Percentiles rank a stretch among this genome's conserved stretches.
phyloP scores from a whole-genome alignment of 2,888 invertebrate species.

The Saturnia japonica region DNA sequence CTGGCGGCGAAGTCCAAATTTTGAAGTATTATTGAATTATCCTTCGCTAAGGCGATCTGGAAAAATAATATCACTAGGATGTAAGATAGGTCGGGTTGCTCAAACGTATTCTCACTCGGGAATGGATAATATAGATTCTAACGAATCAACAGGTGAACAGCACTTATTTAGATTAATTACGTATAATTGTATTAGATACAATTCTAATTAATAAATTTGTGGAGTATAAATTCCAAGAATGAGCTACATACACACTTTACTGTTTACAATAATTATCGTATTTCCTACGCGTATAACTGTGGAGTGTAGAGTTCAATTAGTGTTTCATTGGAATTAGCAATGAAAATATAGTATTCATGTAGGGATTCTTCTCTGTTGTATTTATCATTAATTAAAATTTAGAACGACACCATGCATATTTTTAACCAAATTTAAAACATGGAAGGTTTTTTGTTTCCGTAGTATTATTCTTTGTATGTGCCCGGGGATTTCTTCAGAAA shows the following conservation, averaged over 20 bases:
- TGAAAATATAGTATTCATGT: background rate
- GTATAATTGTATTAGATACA: background rate
- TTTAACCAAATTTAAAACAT: no score
- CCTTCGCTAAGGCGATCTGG: conserved; percentile 85
- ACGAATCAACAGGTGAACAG: conserved; percentile 19
- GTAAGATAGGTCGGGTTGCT: background rate
- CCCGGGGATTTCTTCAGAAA: no score
- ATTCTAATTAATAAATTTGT: background rate
- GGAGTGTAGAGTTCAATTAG: background rate
- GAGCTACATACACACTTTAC: no score
- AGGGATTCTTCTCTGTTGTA: no score
- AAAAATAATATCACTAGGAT: conserved; percentile 42
- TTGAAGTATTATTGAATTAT: conserved; percentile 86
- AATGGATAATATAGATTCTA: background rate
- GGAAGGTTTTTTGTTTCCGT: no score
- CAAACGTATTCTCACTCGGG: background rate
- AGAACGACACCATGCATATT: no score
- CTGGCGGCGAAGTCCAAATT: conserved; percentile 87
- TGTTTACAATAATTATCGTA: no score
- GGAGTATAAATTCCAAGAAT: no score
- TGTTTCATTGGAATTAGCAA: background rate
- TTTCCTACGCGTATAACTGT: no score
- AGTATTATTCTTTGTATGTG: no score
- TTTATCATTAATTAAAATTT: no score
- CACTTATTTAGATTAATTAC: conserved; percentile 21